Percentiles rank a stretch among this genome's conserved stretches.
Evolutionary conservation across 2,113 vertebrate genomes (phyloP).

Genomic region (Podiceps cristatus): DNA sequence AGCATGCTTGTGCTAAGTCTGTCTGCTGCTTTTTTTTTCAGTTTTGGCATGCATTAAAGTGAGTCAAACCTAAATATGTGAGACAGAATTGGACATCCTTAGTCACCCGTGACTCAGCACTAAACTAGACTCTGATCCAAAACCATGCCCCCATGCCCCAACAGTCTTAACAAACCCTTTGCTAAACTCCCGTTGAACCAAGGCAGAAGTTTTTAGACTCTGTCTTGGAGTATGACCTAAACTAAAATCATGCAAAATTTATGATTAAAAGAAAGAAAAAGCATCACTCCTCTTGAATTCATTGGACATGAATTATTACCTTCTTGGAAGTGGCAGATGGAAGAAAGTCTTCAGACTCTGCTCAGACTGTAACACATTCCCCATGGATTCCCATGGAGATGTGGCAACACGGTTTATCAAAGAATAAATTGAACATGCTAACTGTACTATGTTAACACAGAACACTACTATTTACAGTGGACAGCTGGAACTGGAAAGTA

Average conservation of each 20-base stretch:
- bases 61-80: neutral
- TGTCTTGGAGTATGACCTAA: neutral
- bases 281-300: neutral
- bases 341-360: neutral
- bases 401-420: neutral
- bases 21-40: neutral
- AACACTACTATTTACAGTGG: neutral
- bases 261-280: neutral
- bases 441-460: neutral
- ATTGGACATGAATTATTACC: neutral
- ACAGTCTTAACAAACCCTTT: neutral
- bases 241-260: neutral
- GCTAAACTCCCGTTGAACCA: neutral
- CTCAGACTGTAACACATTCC: neutral
- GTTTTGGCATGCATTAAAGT: neutral
- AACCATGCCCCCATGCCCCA: neutral
- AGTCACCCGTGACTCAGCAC: neutral
- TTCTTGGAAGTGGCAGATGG: neutral
- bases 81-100: neutral
- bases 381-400: neutral
- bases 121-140: neutral
- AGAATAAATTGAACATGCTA: neutral
- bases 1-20: neutral
- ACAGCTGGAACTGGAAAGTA: neutral
- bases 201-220: neutral